Evolutionary conservation across 1,140 invertebrate genomes (phyloP), one percentile per base, ranked within the genome.

Genomic region (Rhopalosiphum maidis): DNA sequence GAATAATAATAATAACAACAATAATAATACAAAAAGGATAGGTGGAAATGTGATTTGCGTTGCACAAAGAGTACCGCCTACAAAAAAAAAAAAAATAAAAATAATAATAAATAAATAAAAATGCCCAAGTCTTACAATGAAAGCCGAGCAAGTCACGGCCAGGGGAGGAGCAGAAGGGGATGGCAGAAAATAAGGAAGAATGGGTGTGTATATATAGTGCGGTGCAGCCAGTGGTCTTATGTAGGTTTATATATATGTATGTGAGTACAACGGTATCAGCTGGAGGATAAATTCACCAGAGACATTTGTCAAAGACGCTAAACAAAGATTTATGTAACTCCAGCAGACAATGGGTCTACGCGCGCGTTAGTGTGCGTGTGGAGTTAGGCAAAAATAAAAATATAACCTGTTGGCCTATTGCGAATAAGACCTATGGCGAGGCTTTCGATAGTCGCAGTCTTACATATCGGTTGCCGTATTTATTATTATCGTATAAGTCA

Each of bases 241-340:
- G 48, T 51, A 51, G 48, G 18, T 82, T 18, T 18, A 51, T 51
- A 51, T 18, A 51, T 51, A 18, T 21, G 30, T 22, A 23, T 54
- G 54, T 54, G 54, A 7, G 60, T 77, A 77, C n/a, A 5, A n/a
- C 30, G 77, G 77, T 37, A 37, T 83, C 77, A 83, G 77, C 77
- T 83, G 77, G 35, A 83, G 77, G 77, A 83, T 83, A 83, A 83
- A 83, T 83, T 83, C 77, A 37, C 35, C 77, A 37, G 77, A 83
- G 77, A 83, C 77, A 83, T 83, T 83, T 83, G 77, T 83, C 77
- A 83, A 83, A 83, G 77, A 83, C 77, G 77, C 35, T 83, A 83
- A 83, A 83, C 77, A 83, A 83, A 83, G 77, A 83, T 83, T 83
- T 83, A 83, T 83, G 77, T 37, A 35, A 37, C 35, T 37, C 77